These are phyloP conservation scores for Heliocidaris erythrogramma DNA, from an alignment of 35 echinoderm and acorn worm species.

Conservation along the genomic window DNA sequence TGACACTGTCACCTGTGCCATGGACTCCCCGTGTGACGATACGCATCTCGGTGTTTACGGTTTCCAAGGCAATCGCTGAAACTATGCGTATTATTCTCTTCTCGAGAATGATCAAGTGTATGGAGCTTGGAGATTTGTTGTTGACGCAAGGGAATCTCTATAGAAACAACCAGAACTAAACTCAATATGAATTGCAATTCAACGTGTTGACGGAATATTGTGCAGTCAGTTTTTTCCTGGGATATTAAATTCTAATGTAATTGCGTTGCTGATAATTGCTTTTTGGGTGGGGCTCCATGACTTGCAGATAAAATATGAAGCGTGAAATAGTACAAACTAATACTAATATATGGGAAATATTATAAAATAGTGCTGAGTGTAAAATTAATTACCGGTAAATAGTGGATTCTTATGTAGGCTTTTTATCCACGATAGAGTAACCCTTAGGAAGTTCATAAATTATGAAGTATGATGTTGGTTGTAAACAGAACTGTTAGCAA, in stretches of 20 bases:
- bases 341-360: no score
- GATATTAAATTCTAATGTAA: background rate
- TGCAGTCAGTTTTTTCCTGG: background rate
- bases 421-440: no score
- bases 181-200: background rate
- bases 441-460: no score
- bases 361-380: no score
- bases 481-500: no score
- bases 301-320: background rate
- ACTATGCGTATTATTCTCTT: background rate
- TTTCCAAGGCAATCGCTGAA: background rate
- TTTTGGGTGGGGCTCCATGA: background rate
- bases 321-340: no score
- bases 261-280: background rate
- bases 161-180: background rate
- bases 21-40: background rate
- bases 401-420: no score
- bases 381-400: no score
- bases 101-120: background rate
- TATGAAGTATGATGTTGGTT: no score
- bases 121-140: background rate
- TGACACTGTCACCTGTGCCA: background rate
- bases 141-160: background rate
- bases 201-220: background rate
- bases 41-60: background rate